Base-by-base conservation (phyloP, 1,140 invertebrate species). In the Drosophila gunungcola region DNA sequence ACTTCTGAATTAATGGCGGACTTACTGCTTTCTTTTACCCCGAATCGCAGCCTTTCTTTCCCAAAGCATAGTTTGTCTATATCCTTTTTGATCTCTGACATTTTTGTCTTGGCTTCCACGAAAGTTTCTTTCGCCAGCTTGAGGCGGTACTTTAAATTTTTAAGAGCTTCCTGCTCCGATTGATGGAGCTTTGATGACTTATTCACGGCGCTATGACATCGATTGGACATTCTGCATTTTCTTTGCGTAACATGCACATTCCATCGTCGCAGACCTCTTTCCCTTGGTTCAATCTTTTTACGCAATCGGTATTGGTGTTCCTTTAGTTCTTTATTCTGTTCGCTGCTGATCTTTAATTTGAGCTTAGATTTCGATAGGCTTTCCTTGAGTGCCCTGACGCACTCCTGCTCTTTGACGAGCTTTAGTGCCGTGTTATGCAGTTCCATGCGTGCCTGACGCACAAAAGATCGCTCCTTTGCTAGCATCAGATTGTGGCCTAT, bases 401-500 rank as follows among this genome's bases (percentile, higher is more conserved):
- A 25, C 13, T 16, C 2, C 21, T 21, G 41, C 41, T 63, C 38
- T 3, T 57, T 6, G 21, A 0, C 12, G 7, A 73, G 4, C n/a
- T n/a, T 11, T 0, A 6, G 2, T 27, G 34, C 27, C 16, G 32
- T 16, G 3, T 3, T 7, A n/a, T 11, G 3, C 4, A 34, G 48
- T 4, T 13, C n/a, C 13, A 13, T 51, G 1, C n/a, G 6, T 9
- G 48, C 48, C 27, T 51, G 48, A 10, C 4, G 48, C 4, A 16
- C 48, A 7, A 46, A 32, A 11, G 25, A 39, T 4, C 38, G 21
- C 29, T 67, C 38, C 21, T 53, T 57, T 7, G 43, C 12, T 3
- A 72, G 11, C 25, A 52, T 21, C 4, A 72, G 21, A 34, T 57
- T 65, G 32, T 62, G 21, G 0, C 43, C 29, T 2, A 72, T 16